phyloP scores from a whole-genome alignment of 2,888 invertebrate species.

The Drosophila demipolita region DNA sequence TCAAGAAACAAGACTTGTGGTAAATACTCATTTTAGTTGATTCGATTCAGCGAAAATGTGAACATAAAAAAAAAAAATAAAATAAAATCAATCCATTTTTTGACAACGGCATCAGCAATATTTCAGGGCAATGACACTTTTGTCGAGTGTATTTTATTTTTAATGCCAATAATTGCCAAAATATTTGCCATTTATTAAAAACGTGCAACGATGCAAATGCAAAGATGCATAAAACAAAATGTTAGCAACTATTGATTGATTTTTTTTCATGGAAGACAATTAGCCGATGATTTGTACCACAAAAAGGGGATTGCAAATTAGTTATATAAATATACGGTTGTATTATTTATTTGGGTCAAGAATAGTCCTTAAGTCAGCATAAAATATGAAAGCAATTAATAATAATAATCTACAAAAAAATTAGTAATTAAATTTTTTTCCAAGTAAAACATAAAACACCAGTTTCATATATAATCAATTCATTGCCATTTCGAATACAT shows the following conservation, averaged over 20 bases:
- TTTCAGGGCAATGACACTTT: slow-evolving; percentile 60
- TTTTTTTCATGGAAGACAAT: slow-evolving; percentile 1
- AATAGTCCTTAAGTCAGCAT: background rate
- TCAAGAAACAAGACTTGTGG: background rate
- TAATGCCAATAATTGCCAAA: slow-evolving; percentile 24
- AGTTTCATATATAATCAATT: background rate
- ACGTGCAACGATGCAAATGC: slow-evolving; percentile 50
- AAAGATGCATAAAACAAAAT: slow-evolving; percentile 24
- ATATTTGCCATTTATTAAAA: slow-evolving; percentile 64
- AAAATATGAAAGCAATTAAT: background rate
- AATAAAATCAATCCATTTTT: slow-evolving; percentile 58
- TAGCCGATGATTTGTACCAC: background rate
- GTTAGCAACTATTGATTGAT: slow-evolving; percentile 22
- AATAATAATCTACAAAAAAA: background rate
- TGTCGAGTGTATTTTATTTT: slow-evolving; percentile 45
- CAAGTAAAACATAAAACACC: background rate
- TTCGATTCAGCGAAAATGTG: background rate
- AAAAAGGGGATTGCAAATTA: background rate
- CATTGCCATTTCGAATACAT: background rate
- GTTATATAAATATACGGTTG: background rate
- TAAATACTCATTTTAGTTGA: background rate
- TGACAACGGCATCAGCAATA: slow-evolving; percentile 1
- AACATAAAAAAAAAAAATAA: slow-evolving; percentile 25
- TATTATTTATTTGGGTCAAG: background rate
- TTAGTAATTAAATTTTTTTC: background rate